Conservation (phyloP, 2,797 vertebrate genomes). For the Margarornis squamiger region DNA sequence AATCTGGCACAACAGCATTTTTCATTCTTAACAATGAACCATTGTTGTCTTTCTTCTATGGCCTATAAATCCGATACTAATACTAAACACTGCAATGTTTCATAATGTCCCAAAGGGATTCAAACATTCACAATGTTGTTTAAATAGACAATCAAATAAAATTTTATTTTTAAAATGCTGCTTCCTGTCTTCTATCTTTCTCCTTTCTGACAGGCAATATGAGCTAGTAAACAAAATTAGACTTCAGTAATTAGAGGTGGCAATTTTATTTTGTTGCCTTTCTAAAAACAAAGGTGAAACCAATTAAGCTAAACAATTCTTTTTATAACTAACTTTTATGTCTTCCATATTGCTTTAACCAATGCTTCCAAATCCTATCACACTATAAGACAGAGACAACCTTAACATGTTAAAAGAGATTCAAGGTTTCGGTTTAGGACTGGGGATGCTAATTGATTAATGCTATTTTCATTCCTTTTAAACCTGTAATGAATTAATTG, state of each 20-base stretch:
- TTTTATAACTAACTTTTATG: conserved; percentile 56
- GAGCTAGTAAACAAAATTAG: conserved; percentile 23
- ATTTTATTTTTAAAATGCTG: not conserved
- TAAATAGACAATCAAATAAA: not conserved
- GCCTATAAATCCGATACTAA: not conserved
- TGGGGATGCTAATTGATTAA: conserved; percentile 24
- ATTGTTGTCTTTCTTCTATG: not conserved
- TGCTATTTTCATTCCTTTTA: not conserved
- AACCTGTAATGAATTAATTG: not conserved
- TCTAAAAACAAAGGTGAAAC: conserved; percentile 60
- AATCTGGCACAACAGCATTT: not conserved
- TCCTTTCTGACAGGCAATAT: conserved; percentile 31
- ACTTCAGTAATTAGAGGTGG: conserved; percentile 55
- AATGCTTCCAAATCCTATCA: conserved; percentile 37
- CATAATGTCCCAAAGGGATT: not conserved
- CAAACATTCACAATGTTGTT: not conserved
- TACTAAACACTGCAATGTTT: not conserved
- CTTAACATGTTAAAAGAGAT: conserved; percentile 30
- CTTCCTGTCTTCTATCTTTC: conserved; percentile 5
- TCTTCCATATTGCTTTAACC: conserved; percentile 49
- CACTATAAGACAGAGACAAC: conserved; percentile 27
- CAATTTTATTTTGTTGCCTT: not conserved
- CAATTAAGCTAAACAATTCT: conserved; percentile 55
- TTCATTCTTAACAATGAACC: not conserved
- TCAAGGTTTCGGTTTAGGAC: conserved; percentile 36